Evolutionary conservation across 2,888 invertebrate species (phyloP), one percentile per base, ranked within the genome.

Genomic region (Uropetala carovei): DNA sequence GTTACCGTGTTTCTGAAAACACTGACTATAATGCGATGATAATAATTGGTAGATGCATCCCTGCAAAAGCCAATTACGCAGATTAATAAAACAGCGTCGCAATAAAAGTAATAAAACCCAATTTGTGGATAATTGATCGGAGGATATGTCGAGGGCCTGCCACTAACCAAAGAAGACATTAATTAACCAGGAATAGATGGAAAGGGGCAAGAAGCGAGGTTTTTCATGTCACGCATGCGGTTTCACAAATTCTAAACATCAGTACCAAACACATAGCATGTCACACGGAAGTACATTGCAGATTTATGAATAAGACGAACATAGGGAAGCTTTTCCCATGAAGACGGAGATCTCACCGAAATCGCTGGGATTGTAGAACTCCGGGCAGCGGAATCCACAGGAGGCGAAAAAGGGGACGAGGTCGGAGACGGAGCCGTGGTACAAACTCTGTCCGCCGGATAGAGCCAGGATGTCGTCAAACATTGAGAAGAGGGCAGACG

Each of bases 401-500:
- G 68, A 89, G 27, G 60, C 96, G 93, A 99, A 95, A 95, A 97
- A 99, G 0, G 98, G 97, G 91, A 99, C 95, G 43, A 99, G 95
- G 92, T 97, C 96, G 59, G 96, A 96, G 0, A 98, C 96, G 0
- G 97, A 96, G 13, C 99, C 99, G 93, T 98, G 97, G 95, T 98
- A 99, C 93, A 99, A 96, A 93, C 98, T 98, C 92, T 97, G 96
- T 4, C 99, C 99, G 82, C 96, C 96, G 0, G 98, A 97, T 22
- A 99, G 95, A 92, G 98, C 97, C 95, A 98, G 99, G 9, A 99
- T 96, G 93, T 98, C 96, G 94, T 99, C 98, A 94, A 99, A 98
- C 96, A 98, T 98, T 95, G 99, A 98, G 94, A 99, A 98, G 91
- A 99, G 96, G 93, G 98, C 96, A 0, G 99, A 99, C 93, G 98